These are phyloP conservation scores for Leptopilina myrica DNA, from an alignment of 2,888 invertebrate species.

Conservation along the genomic window DNA sequence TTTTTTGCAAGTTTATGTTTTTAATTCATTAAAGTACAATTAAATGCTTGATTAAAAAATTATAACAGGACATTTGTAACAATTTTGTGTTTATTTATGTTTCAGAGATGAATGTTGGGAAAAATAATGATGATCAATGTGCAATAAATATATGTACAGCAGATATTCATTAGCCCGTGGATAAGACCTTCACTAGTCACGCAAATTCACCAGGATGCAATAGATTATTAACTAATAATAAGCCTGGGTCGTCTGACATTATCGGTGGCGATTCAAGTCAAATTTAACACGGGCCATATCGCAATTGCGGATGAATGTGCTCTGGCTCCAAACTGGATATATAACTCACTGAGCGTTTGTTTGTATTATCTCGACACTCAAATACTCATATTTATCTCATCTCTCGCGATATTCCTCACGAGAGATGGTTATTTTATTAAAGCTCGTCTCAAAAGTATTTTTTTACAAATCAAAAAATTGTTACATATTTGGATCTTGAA, in stretches of 20 bases:
- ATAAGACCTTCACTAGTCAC: constrained; percentile 21
- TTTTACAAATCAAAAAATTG: background rate
- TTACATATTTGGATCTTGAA: too few relatives aligned
- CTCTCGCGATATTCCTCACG: constrained; percentile 64
- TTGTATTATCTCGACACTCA: constrained; percentile 71
- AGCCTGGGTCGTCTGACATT: constrained; percentile 64
- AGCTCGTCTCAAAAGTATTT: constrained; percentile 49
- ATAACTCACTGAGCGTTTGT: constrained; percentile 73
- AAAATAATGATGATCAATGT: background rate
- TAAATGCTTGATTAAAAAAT: too few relatives aligned
- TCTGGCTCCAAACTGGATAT: constrained; percentile 61
- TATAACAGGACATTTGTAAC: too few relatives aligned
- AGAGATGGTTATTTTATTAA: constrained; percentile 69
- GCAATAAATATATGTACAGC: background rate
- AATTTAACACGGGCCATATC: constrained; percentile 71
- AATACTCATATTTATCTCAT: constrained; percentile 74
- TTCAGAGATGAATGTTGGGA: background rate
- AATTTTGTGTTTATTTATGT: too few relatives aligned
- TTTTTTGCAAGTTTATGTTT: too few relatives aligned
- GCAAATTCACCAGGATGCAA: constrained; percentile 62
- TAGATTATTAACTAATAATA: constrained; percentile 59
- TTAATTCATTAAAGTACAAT: too few relatives aligned
- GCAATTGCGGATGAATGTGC: constrained; percentile 64
- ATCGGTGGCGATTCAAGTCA: constrained; percentile 70
- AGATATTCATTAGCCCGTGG: constrained; percentile 3